Evolutionary conservation across 23 tunicate genomes (phyloP), one percentile per base, ranked within the genome.

Genomic region (Trididemnum nubilum): DNA sequence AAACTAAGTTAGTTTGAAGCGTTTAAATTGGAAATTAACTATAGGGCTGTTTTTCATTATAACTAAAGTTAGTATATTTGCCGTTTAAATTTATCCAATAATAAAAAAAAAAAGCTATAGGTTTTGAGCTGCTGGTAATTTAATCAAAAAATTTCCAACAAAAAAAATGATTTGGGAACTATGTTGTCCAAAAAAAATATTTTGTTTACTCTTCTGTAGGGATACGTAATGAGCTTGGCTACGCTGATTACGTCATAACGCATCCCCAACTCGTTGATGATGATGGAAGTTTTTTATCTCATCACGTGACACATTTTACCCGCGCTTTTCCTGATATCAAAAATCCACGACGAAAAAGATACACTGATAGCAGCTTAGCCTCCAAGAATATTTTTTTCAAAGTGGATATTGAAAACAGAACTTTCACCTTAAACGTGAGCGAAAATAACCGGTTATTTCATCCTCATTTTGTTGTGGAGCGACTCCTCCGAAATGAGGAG

Each of bases 381-480:
- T 2, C 7, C 37, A 33, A 67, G 33, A 5, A 7, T n/a, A 32
- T 73, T 0, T 76, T 72, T 59, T 39, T 49, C 29, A 76, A 32
- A 1, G n/a, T 91, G 1, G 36, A 58, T 24, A 34, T 86, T 0
- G 79, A 37, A 51, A 74, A 54, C 15, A 50, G 64, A 26, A 65
- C 61, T n/a, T 7, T 91, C 34, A 57, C 69, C 22, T 60, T 91
- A 15, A 91, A 91, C 64, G 70, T 91, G 15, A 85, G 81, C 50
- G 79, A 75, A 32, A 91, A 91, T 73, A 49, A n/a, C 7, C 57
- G 51, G 18, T 71, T 91, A 7, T 36, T 91, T n/a, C 83, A 79
- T 34, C 50, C 78, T 23, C 59, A 91, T 33, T 91, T 91, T 82
- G 60, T 91, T 22, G 79, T 85, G 24, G 97, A 91, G 64, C 51